Evolutionary conservation across 2,113 vertebrate genomes (phyloP).

Genomic region (Labeo catla): DNA sequence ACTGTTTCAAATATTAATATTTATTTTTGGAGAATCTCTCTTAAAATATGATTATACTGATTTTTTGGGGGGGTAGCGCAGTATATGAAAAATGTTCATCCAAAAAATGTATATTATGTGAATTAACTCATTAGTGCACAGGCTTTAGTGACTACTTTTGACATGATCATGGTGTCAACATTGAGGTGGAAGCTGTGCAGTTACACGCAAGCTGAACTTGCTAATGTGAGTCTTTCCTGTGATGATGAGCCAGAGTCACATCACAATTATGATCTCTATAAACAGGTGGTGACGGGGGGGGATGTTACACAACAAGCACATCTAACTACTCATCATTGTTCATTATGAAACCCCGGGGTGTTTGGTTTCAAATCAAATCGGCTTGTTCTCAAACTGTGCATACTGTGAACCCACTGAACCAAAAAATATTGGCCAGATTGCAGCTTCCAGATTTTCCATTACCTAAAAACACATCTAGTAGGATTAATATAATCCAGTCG

Average conservation of each 20-base stretch:
- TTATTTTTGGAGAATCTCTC: not conserved
- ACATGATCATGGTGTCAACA: not conserved
- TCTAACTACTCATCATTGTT: conserved; percentile 8
- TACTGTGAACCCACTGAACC: conserved; percentile 6
- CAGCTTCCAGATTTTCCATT: conserved; percentile 52
- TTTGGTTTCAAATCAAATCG: not conserved
- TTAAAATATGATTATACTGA: no score
- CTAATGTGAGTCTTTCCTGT: conserved; percentile 4
- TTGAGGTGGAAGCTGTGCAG: not conserved
- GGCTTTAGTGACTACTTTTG: not conserved
- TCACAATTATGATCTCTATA: conserved; percentile 38
- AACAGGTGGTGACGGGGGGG: conserved; percentile 32
- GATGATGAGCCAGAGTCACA: conserved; percentile 23
- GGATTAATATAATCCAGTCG: conserved; percentile 65
- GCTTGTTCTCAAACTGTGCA: not conserved
- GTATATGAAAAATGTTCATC: not conserved
- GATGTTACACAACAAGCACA: conserved; percentile 24
- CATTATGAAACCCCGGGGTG: not conserved
- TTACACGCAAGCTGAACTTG: conserved; percentile 18
- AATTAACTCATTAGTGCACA: not conserved
- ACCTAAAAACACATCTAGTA: conserved; percentile 55
- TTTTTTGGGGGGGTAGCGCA: not conserved
- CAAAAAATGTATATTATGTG: not conserved
- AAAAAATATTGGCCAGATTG: conserved; percentile 63
- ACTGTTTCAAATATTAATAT: not conserved